Evolutionary conservation across 2,113 vertebrate genomes (phyloP).

Genomic region (Rhinopithecus roxellana): DNA sequence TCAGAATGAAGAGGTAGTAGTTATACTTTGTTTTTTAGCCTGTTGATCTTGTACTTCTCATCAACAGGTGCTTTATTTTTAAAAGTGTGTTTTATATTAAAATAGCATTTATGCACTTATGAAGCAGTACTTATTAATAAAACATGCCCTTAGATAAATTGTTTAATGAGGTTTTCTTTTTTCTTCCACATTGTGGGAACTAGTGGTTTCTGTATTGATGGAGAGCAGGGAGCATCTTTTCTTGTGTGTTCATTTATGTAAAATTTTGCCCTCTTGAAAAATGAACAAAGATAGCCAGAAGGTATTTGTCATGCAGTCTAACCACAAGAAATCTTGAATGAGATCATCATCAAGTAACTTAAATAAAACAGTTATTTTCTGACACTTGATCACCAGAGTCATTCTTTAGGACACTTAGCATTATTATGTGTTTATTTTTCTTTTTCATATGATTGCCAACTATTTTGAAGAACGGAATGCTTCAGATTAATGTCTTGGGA

Average conservation of each 20-base stretch:
- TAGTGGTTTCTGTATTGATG: constrained; percentile 46
- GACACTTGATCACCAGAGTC: neutral
- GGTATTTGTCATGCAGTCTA: constrained; percentile 42
- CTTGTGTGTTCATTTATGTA: constrained; percentile 26
- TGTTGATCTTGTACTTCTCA: constrained; percentile 11
- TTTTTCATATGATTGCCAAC: constrained; percentile 44
- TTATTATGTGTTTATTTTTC: constrained; percentile 9
- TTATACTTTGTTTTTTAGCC: neutral
- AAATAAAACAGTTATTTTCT: constrained; percentile 57
- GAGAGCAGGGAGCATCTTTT: constrained; percentile 26
- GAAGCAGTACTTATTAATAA: constrained; percentile 40
- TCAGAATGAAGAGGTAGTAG: constrained; percentile 18
- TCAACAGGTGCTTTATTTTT: constrained; percentile 48
- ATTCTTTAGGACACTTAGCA: constrained; percentile 2
- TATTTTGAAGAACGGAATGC: constrained; percentile 18
- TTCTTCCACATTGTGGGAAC: neutral
- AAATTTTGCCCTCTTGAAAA: constrained; percentile 59
- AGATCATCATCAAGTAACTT: constrained; percentile 45
- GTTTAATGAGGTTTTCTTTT: constrained; percentile 38
- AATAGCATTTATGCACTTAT: neutral
- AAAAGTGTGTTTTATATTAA: constrained; percentile 22
- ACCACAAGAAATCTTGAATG: constrained; percentile 28
- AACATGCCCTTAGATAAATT: constrained; percentile 18
- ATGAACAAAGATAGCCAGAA: constrained; percentile 48
- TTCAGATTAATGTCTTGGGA: constrained; percentile 51